Base-by-base conservation (phyloP, 2,113 vertebrate genomes). In the Dasyurus viverrinus region DNA sequence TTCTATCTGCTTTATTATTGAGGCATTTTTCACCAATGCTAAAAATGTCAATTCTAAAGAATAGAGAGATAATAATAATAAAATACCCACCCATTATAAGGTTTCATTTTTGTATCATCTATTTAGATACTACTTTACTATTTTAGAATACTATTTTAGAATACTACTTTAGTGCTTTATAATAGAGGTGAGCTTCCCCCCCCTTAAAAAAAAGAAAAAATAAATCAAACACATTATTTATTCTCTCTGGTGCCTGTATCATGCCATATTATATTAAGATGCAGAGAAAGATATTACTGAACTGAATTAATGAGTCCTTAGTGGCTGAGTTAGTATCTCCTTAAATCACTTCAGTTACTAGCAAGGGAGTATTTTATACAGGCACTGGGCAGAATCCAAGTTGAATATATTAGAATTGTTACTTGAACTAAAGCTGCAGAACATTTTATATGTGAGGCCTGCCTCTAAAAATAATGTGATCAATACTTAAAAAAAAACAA, bases 341-440 rank as follows among this genome's bases (percentile, higher is more conserved):
- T 84, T 42, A 84, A 84, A 84, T 42, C 12, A 42, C 7, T 54
- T 23, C 92, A 90, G 60, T 93, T 42, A 52, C 90, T 90, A 90
- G 53, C 24, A 89, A 42, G 27, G 19, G 90, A 94, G 92, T 46
- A 93, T 54, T 46, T 84, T 84, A 84, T 30, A 84, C 54, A 50
- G 90, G 92, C 55, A 97, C 54, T 91, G 30, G 50, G 22, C 25
- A 48, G 36, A 96, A 36, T 53, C 48, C 12, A 95, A 95, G 84
- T 57, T 0, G 53, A 68, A 55, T 55, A 27, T 26, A 92, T 57
- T 57, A 24, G 54, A 93, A 94, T 8, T 2, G 46, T 95, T 0
- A 52, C 48, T 2, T 96, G 50, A 93, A 89, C n/a, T 54, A 1
- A 2, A 94, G 57, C n/a, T 60, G 90, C 16, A 55, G 76, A 91